Base-by-base conservation (phyloP, 2,888 invertebrate species). In the Therioaphis trifolii region DNA sequence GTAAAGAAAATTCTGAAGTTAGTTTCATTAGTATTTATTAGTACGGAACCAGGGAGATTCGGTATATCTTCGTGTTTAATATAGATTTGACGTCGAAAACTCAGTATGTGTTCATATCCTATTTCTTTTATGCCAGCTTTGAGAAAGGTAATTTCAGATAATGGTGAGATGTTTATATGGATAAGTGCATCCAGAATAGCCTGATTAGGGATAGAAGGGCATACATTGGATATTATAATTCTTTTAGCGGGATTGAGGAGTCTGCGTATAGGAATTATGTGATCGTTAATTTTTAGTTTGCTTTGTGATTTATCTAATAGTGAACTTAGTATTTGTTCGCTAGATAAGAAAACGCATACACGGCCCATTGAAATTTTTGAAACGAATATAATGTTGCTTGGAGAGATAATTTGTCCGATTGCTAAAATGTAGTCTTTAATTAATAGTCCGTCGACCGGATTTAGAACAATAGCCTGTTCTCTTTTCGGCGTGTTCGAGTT, bases 321-420 rank as follows among this genome's bases (percentile, higher is more conserved):
- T 1, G 63, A 29, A 0, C 4, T 9, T 29, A 66, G 14, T 27
- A 29, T 66, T 12, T 5, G 35, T 66, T 66, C 63, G 14, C 29
- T 66, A 2, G 63, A 66, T 66, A 66, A 66, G 15, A 66, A 66
- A 14, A 66, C 15, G 63, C 63, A 66, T 66, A 29, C 15, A 29
- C 63, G 63, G 27, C 15, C 14, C 63, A 66, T 29, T 0, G 63
- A 66, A 12, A 66, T 66, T 66, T 29, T 66, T 0, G 63, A 66
- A 27, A 66, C 63, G 14, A 66, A 66, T 66, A 29, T 66, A 29
- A 63, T 63, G 12, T 66, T 66, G 63, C 14, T 66, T 0, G 63
- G 63, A 29, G 63, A 15, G 4, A 66, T 66, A 15, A 66, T 66
- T 66, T 66, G 29, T 66, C 63, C 35, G 14, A 3, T 29, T 0